phyloP scores from a whole-genome alignment of 2,888 invertebrate species.

The Apamea crenata region DNA sequence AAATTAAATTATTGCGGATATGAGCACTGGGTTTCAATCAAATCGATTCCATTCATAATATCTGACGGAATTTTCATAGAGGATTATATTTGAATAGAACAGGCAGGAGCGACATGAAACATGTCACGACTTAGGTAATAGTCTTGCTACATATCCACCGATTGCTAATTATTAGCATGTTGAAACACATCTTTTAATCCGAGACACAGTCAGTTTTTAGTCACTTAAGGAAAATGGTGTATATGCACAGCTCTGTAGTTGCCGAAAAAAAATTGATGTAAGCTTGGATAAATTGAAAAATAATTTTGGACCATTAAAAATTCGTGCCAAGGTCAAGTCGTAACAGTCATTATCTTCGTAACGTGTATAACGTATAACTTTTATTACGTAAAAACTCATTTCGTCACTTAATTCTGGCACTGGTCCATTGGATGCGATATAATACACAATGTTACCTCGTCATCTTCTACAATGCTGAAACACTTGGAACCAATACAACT shows the following conservation, averaged over 20 bases:
- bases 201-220: neutral
- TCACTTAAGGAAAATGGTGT: neutral
- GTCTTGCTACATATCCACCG: neutral
- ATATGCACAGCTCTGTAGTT: neutral
- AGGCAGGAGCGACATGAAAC: neutral
- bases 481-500: conserved; percentile 56
- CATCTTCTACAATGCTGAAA: conserved; percentile 34
- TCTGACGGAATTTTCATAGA: neutral
- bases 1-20: neutral
- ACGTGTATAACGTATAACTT: conserved; percentile 28
- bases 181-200: neutral
- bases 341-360: conserved; percentile 35
- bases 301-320: conserved; percentile 32
- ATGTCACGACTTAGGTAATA: neutral
- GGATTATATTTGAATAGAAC: conserved; percentile 1
- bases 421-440: conserved; percentile 44
- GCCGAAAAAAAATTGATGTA: neutral
- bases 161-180: neutral
- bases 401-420: conserved; percentile 60
- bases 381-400: conserved; percentile 53
- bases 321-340: conserved; percentile 45
- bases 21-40: neutral
- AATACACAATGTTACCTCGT: conserved; percentile 30
- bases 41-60: neutral
- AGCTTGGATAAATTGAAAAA: conserved; percentile 15